These are phyloP conservation scores for Sebastes fasciatus DNA, from an alignment of 2,113 vertebrate species.

Conservation along the genomic window DNA sequence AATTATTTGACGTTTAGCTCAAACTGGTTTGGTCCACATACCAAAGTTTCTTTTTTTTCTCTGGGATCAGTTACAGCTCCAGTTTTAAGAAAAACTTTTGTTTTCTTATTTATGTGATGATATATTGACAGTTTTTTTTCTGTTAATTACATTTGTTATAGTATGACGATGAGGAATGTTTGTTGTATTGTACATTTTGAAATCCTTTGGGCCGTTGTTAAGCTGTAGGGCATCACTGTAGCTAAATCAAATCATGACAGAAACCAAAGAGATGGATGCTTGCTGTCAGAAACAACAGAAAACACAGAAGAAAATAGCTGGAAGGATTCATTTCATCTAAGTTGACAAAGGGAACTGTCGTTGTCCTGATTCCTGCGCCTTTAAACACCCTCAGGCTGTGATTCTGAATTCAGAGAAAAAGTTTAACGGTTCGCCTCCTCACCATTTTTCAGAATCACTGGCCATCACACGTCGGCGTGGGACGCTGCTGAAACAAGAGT, in stretches of 20 bases:
- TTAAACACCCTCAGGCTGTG: conserved; percentile 9
- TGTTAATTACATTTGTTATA: background rate
- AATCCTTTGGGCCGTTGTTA: background rate
- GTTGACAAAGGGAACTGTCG: conserved; percentile 8
- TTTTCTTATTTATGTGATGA: background rate
- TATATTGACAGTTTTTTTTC: background rate
- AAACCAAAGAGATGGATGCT: conserved; percentile 12
- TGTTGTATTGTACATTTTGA: background rate
- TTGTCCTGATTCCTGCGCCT: conserved; percentile 4
- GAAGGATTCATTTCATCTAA: conserved; percentile 22
- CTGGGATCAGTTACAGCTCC: background rate
- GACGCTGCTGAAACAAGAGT: background rate
- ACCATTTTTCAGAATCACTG: conserved; percentile 4
- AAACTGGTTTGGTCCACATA: background rate
- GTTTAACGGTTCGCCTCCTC: background rate
- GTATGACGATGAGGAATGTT: background rate
- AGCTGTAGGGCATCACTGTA: conserved; percentile 3
- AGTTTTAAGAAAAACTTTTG: background rate
- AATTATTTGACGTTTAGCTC: background rate
- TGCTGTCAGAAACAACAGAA: conserved; percentile 4
- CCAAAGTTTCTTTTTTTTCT: background rate
- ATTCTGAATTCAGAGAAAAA: conserved; percentile 26
- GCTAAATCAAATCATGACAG: conserved; percentile 10
- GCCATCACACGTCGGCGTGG: background rate
- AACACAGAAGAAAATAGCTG: conserved; percentile 10